Evolutionary conservation across 2,888 invertebrate genomes (phyloP).

Genomic region (Rhopalosiphum nymphaeae): DNA sequence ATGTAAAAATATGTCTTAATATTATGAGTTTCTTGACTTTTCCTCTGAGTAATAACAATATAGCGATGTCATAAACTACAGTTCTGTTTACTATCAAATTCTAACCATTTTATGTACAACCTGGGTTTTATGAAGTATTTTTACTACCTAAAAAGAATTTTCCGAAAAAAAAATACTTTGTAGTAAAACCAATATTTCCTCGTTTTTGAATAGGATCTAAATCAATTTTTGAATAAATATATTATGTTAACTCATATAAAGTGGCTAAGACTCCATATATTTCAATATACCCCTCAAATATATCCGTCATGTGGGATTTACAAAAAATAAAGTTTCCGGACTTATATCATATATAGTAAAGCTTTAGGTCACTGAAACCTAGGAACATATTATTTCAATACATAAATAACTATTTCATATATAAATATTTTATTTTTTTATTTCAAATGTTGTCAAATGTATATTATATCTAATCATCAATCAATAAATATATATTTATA

Average conservation of each 20-base stretch:
- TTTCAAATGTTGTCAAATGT: not conserved
- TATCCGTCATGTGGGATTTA: not conserved
- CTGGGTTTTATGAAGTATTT: not conserved
- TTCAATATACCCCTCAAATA: not conserved
- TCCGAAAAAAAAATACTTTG: not conserved
- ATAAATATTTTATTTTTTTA: too few relatives aligned
- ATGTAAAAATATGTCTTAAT: not conserved
- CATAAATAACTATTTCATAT: not conserved
- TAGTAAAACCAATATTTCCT: conserved; percentile 1
- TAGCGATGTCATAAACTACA: conserved; percentile 8
- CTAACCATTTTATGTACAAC: not conserved
- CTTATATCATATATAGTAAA: not conserved
- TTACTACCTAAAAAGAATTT: not conserved
- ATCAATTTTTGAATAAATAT: conserved; percentile 5
- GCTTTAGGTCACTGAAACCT: not conserved
- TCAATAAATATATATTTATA: not conserved
- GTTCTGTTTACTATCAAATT: not conserved
- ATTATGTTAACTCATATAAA: not conserved
- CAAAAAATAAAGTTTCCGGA: not conserved
- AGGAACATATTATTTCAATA: not conserved
- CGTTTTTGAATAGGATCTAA: not conserved
- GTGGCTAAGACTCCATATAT: not conserved
- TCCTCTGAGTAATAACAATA: not conserved
- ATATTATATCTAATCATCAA: not conserved
- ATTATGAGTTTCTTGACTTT: not conserved